These are phyloP conservation scores for Elgaria multicarinata DNA, from an alignment of 2,113 vertebrate species.

Conservation along the genomic window DNA sequence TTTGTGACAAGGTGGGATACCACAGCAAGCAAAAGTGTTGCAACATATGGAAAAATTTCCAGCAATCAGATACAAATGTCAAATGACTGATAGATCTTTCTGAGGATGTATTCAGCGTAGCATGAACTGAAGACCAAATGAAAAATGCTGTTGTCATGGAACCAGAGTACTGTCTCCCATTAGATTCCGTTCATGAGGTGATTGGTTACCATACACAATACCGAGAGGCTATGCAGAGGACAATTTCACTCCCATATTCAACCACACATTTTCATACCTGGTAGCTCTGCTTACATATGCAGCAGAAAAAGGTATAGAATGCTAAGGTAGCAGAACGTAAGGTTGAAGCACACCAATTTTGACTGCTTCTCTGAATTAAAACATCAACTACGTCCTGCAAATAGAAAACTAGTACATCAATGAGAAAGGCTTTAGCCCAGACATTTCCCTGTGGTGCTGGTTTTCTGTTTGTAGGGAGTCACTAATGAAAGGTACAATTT, in stretches of 20 bases:
- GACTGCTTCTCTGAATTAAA: neutral
- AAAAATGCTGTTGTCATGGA: slow-evolving; percentile 12
- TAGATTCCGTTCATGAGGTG: neutral
- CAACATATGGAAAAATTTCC: neutral
- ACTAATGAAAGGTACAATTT: neutral
- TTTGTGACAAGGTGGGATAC: neutral
- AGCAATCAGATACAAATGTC: neutral
- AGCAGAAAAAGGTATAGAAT: neutral
- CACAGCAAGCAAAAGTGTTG: neutral
- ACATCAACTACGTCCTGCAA: neutral
- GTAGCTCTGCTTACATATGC: neutral
- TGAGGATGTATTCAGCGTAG: slow-evolving; percentile 8
- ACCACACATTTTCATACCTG: neutral
- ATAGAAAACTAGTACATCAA: neutral
- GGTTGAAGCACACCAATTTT: neutral
- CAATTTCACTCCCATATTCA: neutral
- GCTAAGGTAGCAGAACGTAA: neutral
- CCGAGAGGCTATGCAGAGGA: neutral
- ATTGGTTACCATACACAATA: neutral
- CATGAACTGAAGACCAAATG: neutral
- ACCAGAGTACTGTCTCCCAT: neutral
- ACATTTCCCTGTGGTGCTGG: neutral
- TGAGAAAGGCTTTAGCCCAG: neutral
- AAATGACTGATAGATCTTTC: neutral
- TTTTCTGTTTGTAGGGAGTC: neutral